These are phyloP conservation scores for Caenorhabditis inopinata DNA, from an alignment of 1,140 invertebrate species.

Conservation along the genomic window DNA sequence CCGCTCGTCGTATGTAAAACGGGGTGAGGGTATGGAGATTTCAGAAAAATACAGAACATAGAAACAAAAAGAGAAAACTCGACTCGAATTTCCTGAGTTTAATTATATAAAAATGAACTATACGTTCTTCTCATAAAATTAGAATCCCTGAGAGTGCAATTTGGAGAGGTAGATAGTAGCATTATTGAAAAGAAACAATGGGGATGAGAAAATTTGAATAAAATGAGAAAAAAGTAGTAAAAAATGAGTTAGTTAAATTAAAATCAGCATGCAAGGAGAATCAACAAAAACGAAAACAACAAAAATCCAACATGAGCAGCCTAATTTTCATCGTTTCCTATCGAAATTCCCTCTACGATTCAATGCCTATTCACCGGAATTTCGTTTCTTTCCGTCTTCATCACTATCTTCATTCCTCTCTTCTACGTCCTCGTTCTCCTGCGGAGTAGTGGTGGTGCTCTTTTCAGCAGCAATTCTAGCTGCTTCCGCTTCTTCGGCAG, in stretches of 20 bases:
- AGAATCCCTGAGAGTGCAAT: slow-evolving; percentile 27
- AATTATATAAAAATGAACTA: background rate
- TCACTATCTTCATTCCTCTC: background rate
- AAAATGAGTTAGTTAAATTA: background rate
- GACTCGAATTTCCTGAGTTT: slow-evolving; percentile 13
- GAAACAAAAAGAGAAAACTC: background rate
- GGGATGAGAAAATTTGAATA: background rate
- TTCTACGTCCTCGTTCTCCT: background rate
- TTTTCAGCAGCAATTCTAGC: background rate
- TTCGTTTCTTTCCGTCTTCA: background rate
- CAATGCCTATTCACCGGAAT: background rate
- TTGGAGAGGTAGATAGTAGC: slow-evolving; percentile 22
- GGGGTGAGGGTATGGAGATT: background rate
- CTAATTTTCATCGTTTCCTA: background rate
- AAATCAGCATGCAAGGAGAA: background rate
- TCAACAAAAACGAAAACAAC: background rate
- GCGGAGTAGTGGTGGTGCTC: background rate
- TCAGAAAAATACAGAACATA: background rate
- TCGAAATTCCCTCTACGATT: background rate
- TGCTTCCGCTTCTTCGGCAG: slow-evolving; percentile 17
- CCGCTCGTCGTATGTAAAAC: background rate
- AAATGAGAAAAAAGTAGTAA: background rate
- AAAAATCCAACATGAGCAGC: background rate
- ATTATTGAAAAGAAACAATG: background rate
- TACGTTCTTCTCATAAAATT: background rate